These are phyloP conservation scores for Drosophila colorata DNA, from an alignment of 2,888 invertebrate genomes.

Conservation along the genomic window DNA sequence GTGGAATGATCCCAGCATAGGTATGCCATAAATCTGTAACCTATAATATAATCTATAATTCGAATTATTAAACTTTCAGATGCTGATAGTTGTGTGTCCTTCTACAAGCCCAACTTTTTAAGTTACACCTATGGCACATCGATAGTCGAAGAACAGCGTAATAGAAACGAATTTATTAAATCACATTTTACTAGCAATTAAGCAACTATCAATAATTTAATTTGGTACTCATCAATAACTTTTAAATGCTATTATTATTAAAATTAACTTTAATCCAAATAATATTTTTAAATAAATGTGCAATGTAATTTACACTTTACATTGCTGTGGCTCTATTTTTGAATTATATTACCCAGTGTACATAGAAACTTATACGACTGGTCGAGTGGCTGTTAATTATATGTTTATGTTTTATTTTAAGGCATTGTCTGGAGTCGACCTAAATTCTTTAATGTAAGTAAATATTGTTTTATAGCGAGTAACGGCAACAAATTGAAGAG, in stretches of 20 bases:
- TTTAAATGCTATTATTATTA: neutral
- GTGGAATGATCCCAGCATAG: constrained; percentile 75
- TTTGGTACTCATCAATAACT: neutral
- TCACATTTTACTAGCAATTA: constrained; percentile 53
- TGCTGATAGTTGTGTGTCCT: constrained; percentile 41
- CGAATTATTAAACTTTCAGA: constrained; percentile 28
- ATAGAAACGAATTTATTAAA: constrained; percentile 74
- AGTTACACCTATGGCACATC: constrained; percentile 13
- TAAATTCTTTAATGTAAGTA: neutral
- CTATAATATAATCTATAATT: no score
- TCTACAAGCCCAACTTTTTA: constrained; percentile 46
- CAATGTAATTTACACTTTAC: neutral
- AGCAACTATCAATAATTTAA: constrained; percentile 2
- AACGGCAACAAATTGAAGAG: neutral
- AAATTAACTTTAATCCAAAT: neutral
- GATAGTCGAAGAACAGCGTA: constrained; percentile 55
- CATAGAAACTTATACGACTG: neutral
- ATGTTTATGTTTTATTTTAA: no score
- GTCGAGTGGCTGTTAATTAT: neutral
- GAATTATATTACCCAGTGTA: neutral
- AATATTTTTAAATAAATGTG: constrained; percentile 1
- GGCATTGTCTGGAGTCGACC: no score
- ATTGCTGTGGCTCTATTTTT: neutral
- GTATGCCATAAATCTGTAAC: no score
- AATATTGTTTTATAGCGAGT: neutral